These are phyloP conservation scores for Aphyosemion australe DNA, from an alignment of 2,113 vertebrate genomes.

Conservation along the genomic window DNA sequence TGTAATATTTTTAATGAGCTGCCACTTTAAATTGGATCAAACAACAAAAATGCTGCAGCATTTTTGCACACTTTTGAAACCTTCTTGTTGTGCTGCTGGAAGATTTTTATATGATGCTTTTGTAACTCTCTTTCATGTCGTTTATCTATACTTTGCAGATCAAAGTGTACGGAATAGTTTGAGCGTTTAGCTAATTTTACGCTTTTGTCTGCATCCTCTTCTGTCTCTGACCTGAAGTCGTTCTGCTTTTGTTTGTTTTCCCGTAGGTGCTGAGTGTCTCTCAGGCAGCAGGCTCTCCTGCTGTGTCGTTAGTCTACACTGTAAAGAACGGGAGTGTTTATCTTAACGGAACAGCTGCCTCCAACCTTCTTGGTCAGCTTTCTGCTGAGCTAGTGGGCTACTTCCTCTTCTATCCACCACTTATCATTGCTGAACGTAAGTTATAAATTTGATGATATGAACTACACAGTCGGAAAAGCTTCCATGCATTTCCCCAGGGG, in stretches of 20 bases:
- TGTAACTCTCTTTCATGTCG: not conserved
- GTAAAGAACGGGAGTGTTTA: conserved; percentile 87
- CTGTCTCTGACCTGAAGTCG: conserved; percentile 37
- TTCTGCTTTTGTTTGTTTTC: conserved; percentile 31
- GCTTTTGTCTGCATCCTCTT: conserved; percentile 1
- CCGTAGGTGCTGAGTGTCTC: conserved; percentile 89
- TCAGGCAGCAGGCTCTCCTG: conserved; percentile 81
- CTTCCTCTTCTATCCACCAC: conserved; percentile 95
- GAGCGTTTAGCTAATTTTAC: not conserved
- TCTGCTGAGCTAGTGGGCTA: conserved; percentile 97
- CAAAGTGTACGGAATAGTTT: conserved; percentile 1
- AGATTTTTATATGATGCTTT: conserved; percentile 14
- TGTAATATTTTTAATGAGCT: conserved; percentile 57
- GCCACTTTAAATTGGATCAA: conserved; percentile 37
- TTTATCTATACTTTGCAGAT: conserved; percentile 10
- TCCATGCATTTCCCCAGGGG: too few species aligned
- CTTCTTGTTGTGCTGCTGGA: conserved; percentile 6
- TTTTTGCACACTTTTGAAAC: conserved; percentile 30
- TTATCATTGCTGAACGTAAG: conserved; percentile 96
- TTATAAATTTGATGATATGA: conserved; percentile 50
- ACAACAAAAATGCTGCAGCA: conserved; percentile 27
- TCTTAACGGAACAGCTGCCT: conserved; percentile 91
- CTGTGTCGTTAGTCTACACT: conserved; percentile 91
- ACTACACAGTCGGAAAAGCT: conserved; percentile 10
- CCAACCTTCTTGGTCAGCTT: conserved; percentile 92